Evolutionary conservation across 2,797 vertebrate genomes (phyloP).

Genomic region (Notolabrus celidotus): DNA sequence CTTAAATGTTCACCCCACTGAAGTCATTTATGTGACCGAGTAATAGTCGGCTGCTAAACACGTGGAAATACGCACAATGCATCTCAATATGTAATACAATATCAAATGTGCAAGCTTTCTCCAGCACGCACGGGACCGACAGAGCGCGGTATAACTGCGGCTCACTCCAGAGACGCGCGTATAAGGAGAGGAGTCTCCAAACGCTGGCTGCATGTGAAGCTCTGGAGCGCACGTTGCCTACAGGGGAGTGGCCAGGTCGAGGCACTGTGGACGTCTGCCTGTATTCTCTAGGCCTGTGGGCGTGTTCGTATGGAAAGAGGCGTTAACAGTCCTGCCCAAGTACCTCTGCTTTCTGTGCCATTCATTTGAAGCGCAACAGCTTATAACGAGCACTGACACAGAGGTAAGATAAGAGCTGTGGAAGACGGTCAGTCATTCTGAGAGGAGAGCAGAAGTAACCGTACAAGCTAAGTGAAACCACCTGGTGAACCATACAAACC

Average conservation of each 20-base stretch:
- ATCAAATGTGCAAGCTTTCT: not conserved
- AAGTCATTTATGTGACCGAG: not conserved
- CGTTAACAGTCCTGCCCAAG: slow-evolving; percentile 62
- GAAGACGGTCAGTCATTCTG: slow-evolving; percentile 35
- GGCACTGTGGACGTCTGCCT: slow-evolving; percentile 17
- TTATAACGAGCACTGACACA: slow-evolving; percentile 50
- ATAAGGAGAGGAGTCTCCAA: slow-evolving; percentile 38
- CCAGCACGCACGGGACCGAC: slow-evolving; percentile 1
- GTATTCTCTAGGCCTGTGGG: slow-evolving; percentile 49
- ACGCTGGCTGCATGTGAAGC: slow-evolving; percentile 5
- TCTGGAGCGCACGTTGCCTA: slow-evolving; percentile 54
- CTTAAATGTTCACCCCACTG: slow-evolving; percentile 2
- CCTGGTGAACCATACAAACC: slow-evolving; percentile 2
- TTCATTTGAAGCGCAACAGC: slow-evolving; percentile 63
- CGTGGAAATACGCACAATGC: not conserved
- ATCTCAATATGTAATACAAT: not conserved
- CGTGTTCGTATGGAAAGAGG: slow-evolving; percentile 69
- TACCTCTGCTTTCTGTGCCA: slow-evolving; percentile 54
- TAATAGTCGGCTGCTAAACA: not conserved
- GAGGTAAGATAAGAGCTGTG: slow-evolving; percentile 46
- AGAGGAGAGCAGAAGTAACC: slow-evolving; percentile 28
- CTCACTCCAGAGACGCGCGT: slow-evolving; percentile 24
- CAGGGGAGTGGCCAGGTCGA: slow-evolving; percentile 60
- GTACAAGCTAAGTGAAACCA: slow-evolving; percentile 25
- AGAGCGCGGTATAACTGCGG: slow-evolving; percentile 27